These are phyloP conservation scores for Thaumetopoea pityocampa DNA, from an alignment of 1,140 invertebrate species.

Conservation along the genomic window DNA sequence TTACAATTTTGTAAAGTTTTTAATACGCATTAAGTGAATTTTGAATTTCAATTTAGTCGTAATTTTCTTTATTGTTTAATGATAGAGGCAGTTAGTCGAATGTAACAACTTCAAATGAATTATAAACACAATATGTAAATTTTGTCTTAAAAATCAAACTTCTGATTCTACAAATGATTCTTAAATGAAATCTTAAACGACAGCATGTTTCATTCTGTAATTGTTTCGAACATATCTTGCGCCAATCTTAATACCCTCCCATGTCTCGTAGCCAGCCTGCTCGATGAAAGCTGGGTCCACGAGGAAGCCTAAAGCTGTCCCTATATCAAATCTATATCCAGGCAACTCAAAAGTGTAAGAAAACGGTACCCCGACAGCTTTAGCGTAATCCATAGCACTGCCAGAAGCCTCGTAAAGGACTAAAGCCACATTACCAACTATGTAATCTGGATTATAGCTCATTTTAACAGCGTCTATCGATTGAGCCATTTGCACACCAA, in stretches of 20 bases:
- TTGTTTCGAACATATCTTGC: slow-evolving; percentile 24
- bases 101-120: too few species aligned
- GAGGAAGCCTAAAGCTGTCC: slow-evolving; percentile 29
- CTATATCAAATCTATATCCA: slow-evolving; percentile 41
- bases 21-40: too few species aligned
- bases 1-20: too few species aligned
- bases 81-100: too few species aligned
- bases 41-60: too few species aligned
- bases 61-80: too few species aligned
- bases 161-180: too few species aligned
- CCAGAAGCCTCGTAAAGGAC: slow-evolving; percentile 27
- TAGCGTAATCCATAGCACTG: slow-evolving; percentile 28
- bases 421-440: slow-evolving; percentile 32
- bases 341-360: slow-evolving; percentile 83
- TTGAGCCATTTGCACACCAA: slow-evolving; percentile 37
- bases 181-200: too few species aligned
- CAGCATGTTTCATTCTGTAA: too few species aligned
- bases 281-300: slow-evolving; percentile 46
- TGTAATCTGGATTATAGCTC: slow-evolving; percentile 29
- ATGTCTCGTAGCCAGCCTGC: slow-evolving; percentile 48
- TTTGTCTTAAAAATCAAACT: too few species aligned
- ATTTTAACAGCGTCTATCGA: slow-evolving; percentile 41
- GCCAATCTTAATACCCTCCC: slow-evolving; percentile 50
- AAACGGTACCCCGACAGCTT: slow-evolving; percentile 66
- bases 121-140: too few species aligned